A percentile compares a stretch with the other conserved stretches of the same genome.
These are phyloP conservation scores for Dermatophagoides farinae DNA, from an alignment of 1,140 invertebrate species.

Conservation along the genomic window DNA sequence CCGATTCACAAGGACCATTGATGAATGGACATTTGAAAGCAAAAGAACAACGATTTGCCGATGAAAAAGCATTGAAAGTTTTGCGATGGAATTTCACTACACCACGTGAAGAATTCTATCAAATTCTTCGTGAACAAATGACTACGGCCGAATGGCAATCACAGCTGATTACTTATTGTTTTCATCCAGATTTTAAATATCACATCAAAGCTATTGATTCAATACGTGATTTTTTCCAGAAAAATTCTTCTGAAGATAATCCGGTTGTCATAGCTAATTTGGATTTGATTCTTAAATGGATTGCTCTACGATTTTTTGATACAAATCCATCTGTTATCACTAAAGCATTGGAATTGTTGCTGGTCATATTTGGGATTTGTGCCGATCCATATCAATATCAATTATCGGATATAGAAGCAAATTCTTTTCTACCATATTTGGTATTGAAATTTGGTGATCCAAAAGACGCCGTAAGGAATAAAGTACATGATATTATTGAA, in stretches of 20 bases:
- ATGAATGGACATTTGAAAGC: conserved; percentile 42
- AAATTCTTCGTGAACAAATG: conserved; percentile 79
- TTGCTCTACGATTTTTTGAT: conserved; percentile 87
- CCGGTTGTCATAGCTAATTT: conserved; percentile 53
- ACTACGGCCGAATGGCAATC: conserved; percentile 61
- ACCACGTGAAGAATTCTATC: conserved; percentile 77
- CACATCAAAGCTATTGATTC: conserved; percentile 87
- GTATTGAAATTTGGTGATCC: conserved; percentile 83
- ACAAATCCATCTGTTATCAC: conserved; percentile 91
- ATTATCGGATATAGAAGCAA: conserved; percentile 70
- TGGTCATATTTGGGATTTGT: conserved; percentile 47
- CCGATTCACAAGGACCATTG: conserved; percentile 34
- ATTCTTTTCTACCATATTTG: conserved; percentile 81
- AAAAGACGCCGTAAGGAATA: conserved; percentile 76
- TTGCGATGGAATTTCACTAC: conserved; percentile 92
- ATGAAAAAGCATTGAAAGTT: conserved; percentile 69
- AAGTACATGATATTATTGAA: conserved; percentile 62
- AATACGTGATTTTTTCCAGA: conserved; percentile 41
- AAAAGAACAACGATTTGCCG: conserved; percentile 71
- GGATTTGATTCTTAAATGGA: conserved; percentile 87
- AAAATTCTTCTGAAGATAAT: conserved; percentile 36
- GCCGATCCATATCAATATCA: conserved; percentile 58
- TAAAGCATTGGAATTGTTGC: conserved; percentile 78
- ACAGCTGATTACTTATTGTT: conserved; percentile 66
- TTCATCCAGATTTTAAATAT: conserved; percentile 83